Percentiles rank a stretch among this genome's conserved stretches.
Evolutionary conservation across 2,888 invertebrate genomes (phyloP).

Genomic region (Caenorhabditis sp.): DNA sequence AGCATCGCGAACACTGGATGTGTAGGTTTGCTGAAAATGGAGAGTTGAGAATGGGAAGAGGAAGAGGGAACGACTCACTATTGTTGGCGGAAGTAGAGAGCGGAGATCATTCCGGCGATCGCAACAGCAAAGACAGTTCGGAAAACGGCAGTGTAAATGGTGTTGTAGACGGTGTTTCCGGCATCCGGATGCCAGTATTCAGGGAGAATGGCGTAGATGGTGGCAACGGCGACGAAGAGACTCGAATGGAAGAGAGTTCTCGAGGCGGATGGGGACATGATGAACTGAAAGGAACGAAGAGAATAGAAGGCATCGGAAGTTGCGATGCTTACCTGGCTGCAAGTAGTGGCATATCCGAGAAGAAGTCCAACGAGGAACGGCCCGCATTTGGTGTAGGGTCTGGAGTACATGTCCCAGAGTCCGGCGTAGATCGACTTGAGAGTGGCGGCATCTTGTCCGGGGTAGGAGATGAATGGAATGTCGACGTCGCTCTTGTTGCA

Average conservation of each 20-base stretch:
- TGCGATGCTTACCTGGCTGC: conserved; percentile 16
- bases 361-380: conserved; percentile 76
- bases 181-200: conserved; percentile 75
- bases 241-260: conserved; percentile 51
- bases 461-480: conserved; percentile 77
- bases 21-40: conserved; percentile 61
- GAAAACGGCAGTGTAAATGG: conserved; percentile 75
- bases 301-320: no score
- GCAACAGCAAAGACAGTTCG: conserved; percentile 73
- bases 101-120: conserved; percentile 69
- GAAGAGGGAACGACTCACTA: conserved; percentile 55
- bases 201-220: conserved; percentile 77
- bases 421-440: conserved; percentile 70
- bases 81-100: conserved; percentile 57
- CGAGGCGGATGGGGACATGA: conserved; percentile 31
- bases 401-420: conserved; percentile 76
- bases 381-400: conserved; percentile 77
- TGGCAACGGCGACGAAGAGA: conserved; percentile 57
- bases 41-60: no score
- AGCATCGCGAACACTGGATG: conserved; percentile 67
- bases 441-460: conserved; percentile 62
- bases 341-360: conserved; percentile 67
- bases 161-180: conserved; percentile 74
- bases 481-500: conserved; percentile 78
- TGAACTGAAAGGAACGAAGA: conserved; percentile 37